A percentile compares a stretch with the other conserved stretches of the same genome.
Evolutionary conservation across 2,797 vertebrate genomes (phyloP).

Genomic region (Tamandua tetradactyla): DNA sequence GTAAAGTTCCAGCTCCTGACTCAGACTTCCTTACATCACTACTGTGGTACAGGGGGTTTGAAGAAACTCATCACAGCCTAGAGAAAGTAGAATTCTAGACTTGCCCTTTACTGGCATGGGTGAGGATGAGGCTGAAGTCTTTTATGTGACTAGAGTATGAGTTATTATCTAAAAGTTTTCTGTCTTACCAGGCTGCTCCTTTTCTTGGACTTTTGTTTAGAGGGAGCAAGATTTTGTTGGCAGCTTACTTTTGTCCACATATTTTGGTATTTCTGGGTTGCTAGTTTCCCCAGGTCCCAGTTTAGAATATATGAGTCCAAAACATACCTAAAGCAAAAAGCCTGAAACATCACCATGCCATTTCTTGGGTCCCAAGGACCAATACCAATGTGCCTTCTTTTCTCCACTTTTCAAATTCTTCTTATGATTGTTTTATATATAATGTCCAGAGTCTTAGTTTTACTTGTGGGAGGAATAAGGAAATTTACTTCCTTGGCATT

Average conservation of each 20-base stretch:
- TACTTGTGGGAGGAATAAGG: not conserved
- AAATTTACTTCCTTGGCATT: not conserved
- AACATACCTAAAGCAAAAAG: not conserved
- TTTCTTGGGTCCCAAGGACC: not conserved
- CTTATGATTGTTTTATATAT: not conserved
- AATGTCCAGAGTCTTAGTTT: not conserved
- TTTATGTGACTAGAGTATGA: not conserved
- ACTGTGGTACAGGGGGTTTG: accelerated
- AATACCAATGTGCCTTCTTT: not conserved
- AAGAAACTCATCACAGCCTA: not conserved
- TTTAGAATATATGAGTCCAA: not conserved
- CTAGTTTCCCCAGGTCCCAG: not conserved
- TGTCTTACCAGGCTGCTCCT: not conserved
- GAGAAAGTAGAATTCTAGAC: not conserved
- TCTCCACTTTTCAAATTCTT: not conserved
- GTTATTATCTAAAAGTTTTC: not conserved
- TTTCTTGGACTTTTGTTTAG: not conserved
- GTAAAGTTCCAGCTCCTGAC: not conserved
- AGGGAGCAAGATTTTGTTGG: not conserved
- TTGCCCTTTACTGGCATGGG: not conserved
- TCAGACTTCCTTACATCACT: not conserved
- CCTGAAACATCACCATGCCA: not conserved
- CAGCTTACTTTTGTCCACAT: not conserved
- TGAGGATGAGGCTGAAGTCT: not conserved
- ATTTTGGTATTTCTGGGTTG: not conserved